Base-by-base conservation (phyloP, 1,140 invertebrate species). In the Drosophila bocki region DNA sequence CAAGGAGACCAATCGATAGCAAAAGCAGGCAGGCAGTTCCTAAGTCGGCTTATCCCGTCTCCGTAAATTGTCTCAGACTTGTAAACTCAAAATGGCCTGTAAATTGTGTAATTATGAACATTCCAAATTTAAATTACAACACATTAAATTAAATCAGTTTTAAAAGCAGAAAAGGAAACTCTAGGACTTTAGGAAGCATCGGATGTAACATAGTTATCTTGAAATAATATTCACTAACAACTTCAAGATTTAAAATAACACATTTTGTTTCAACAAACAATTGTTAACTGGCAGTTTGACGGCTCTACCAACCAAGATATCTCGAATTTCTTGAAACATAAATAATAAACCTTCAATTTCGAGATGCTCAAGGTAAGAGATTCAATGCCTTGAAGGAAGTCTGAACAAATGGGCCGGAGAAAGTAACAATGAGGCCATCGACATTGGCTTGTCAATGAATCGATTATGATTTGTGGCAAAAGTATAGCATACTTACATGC, bases 381-480 rank as follows among this genome's bases (percentile, higher is more conserved):
- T 60, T 60, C 12, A 33, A 26, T 9, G 56, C 32, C 62, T 61
- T 64, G 11, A 44, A 64, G 62, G 41, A 64, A 61, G 19, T 11
- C 29, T 5, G 33, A 37, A 29, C 41, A 39, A 67, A 33, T 39
- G 22, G 47, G 39, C 11, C 19, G 17, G 11, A 19, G 39, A 69
- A 48, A 17, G 41, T 50, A 68, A 35, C 26, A 64, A 60, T 53
- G 50, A 47, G 39, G 59, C 60, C 45, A 35, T 37, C 51, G 51
- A 68, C 72, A 60, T 54, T n/a, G 37, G 47, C 64, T 44, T 79
- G 75, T 79, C 83, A 82, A 72, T 64, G 58, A 74, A 70, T 74
- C 76, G 69, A 87, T 87, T 87, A 77, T 82, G 71, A 83, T 87
- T 87, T 87, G 76, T 87, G 76, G 67, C 61, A 41, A 86, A 79